phyloP scores from a whole-genome alignment of 2,113 vertebrate genomes.

The Caranx ignobilis region DNA sequence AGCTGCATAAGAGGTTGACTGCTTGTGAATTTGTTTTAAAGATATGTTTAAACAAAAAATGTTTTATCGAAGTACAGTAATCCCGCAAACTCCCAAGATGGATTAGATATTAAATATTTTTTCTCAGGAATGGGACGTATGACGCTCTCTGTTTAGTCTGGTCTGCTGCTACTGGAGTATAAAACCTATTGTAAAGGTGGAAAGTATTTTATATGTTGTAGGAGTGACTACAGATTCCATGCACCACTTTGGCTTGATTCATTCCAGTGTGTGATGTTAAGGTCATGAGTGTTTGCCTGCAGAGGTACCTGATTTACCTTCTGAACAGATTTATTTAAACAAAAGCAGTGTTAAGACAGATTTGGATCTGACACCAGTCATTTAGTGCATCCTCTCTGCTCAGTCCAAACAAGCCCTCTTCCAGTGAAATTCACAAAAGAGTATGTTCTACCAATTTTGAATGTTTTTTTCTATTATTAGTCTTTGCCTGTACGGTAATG shows the following conservation, averaged over 20 bases:
- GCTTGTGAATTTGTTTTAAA: conserved; percentile 7
- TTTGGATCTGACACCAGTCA: conserved; percentile 28
- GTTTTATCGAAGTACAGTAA: not conserved
- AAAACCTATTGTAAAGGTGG: conserved; percentile 24
- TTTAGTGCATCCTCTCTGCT: conserved; percentile 44
- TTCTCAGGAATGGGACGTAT: conserved; percentile 18
- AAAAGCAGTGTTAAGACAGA: conserved; percentile 35
- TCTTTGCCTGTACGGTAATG: conserved; percentile 5
- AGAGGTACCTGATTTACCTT: conserved; percentile 44
- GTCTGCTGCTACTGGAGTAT: conserved; percentile 15
- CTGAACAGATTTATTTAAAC: conserved; percentile 40
- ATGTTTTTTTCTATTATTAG: not conserved
- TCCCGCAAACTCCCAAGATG: not conserved
- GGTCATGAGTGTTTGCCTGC: conserved; percentile 30
- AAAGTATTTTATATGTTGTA: conserved; percentile 33
- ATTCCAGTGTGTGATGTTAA: conserved; percentile 20
- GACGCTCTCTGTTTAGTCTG: conserved; percentile 57
- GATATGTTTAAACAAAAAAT: conserved; percentile 20
- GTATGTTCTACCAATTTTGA: conserved; percentile 39
- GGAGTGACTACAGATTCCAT: conserved; percentile 9
- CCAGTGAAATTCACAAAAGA: conserved; percentile 41
- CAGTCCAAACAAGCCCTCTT: conserved; percentile 32
- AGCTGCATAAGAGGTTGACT: not conserved
- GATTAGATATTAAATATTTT: conserved; percentile 25
- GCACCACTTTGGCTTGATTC: conserved; percentile 16